phyloP scores from a whole-genome alignment of 1,140 invertebrate genomes.

The Drosophila subpulchrella region DNA sequence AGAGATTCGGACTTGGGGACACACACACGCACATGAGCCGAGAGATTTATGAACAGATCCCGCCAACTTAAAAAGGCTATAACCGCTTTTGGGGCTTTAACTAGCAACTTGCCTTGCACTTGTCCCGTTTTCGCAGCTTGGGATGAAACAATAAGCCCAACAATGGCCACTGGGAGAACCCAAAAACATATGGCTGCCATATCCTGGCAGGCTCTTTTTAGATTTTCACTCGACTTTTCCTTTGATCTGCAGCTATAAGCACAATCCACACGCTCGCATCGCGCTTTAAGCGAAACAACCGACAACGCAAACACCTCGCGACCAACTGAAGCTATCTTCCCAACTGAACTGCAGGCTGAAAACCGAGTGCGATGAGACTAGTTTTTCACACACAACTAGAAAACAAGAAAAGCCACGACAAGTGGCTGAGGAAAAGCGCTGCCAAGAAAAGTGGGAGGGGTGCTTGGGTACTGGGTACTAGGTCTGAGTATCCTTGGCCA shows the following conservation, averaged over 20 bases:
- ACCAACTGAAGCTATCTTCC: slow-evolving; percentile 67
- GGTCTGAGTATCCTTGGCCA: slow-evolving; percentile 31
- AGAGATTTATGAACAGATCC: slow-evolving; percentile 33
- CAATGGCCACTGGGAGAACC: not conserved
- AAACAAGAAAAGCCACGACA: slow-evolving; percentile 50
- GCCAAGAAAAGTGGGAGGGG: not conserved
- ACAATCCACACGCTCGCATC: slow-evolving; percentile 44
- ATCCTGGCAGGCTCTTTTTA: slow-evolving; percentile 3
- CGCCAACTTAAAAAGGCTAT: slow-evolving; percentile 53
- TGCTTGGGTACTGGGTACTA: not conserved
- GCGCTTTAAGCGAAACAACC: slow-evolving; percentile 51
- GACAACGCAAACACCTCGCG: slow-evolving; percentile 70
- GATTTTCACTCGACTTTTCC: slow-evolving; percentile 9
- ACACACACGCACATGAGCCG: slow-evolving; percentile 10
- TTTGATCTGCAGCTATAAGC: not conserved
- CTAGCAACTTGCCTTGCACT: slow-evolving; percentile 71
- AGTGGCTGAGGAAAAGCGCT: slow-evolving; percentile 47
- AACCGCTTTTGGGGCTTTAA: slow-evolving; percentile 30
- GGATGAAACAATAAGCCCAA: slow-evolving; percentile 10
- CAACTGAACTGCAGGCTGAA: slow-evolving; percentile 30
- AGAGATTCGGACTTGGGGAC: slow-evolving; percentile 5
- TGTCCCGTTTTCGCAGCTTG: slow-evolving; percentile 46
- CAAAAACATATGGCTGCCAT: slow-evolving; percentile 15
- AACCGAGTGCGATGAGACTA: slow-evolving; percentile 47
- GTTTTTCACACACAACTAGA: slow-evolving; percentile 46